Evolutionary conservation across 2,113 vertebrate genomes (phyloP), one percentile per base, ranked within the genome.

Genomic region (Mionectes macconnelli): DNA sequence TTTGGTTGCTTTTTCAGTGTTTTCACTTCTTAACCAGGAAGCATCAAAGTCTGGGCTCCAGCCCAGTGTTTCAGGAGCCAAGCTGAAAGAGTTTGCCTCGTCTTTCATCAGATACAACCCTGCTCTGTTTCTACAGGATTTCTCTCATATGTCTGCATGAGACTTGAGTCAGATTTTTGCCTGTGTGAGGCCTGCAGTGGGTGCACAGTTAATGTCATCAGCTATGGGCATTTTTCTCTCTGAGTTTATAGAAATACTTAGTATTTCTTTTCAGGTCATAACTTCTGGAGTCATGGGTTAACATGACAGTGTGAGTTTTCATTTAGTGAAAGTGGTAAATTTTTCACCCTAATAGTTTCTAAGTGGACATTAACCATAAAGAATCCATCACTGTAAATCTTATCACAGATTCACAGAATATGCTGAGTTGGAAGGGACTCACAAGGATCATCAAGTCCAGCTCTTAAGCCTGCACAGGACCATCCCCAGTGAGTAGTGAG

Each of bases 1-100:
- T 57, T 91, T 63, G 53, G 31, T 81, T 81, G 44, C 14, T 92
- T 90, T 57, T 63, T 93, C 18, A 90, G 56, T 30, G 70, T 91
- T 95, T 93, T 78, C 63, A 73, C 27, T 94, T 87, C 62, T 84
- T 77, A 74, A 83, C 30, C 28, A 68, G 83, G 31, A 81, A 91
- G 12, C 68, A 74, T 80, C 63, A 27, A 91, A 90, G 42, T n/a
- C 77, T 75, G 72, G 78, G 72, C 79, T 86, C 40, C 33, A 59
- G 62, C 67, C 45, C 78, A 80, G 78, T 23, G 40, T 53, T 93
- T 76, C 62, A 63, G 82, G 49, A 94, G 94, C 53, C 63, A 73
- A 62, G 23, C 40, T 78, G 37, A 79, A 89, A 57, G 83, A 86
- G 40, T 77, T 72, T 57, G 12, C 53, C 62, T 82, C 85, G 59